These are phyloP conservation scores for Pimephales promelas DNA, from an alignment of 2,113 vertebrate genomes.

Conservation along the genomic window DNA sequence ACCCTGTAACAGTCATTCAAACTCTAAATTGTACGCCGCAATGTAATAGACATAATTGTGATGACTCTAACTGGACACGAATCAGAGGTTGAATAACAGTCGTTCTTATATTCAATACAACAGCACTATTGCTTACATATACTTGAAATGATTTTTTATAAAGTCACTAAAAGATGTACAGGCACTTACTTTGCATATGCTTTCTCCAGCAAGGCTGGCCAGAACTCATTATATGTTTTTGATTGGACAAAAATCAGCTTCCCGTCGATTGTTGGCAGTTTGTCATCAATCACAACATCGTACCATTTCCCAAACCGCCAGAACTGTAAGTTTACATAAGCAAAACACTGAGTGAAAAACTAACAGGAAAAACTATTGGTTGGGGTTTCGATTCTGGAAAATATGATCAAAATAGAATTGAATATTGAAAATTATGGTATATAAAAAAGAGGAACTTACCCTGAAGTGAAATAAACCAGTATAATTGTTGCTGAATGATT, in stretches of 20 bases:
- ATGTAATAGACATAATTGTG: background rate
- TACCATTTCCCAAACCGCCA: constrained; percentile 79
- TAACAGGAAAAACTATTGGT: background rate
- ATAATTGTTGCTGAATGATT: constrained; percentile 68
- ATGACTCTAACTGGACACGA: background rate
- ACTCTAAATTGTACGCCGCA: background rate
- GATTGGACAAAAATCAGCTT: constrained; percentile 70
- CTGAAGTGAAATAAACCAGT: constrained; percentile 77
- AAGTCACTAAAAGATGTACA: background rate
- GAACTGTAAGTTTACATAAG: constrained; percentile 64
- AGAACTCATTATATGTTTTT: constrained; percentile 70
- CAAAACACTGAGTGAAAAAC: background rate
- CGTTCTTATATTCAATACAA: background rate
- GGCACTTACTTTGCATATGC: constrained; percentile 77
- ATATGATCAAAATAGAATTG: background rate
- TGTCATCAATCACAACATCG: constrained; percentile 78
- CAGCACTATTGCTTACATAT: background rate
- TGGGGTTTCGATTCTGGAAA: background rate
- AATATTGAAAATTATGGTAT: background rate
- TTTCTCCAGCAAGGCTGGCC: constrained; percentile 78
- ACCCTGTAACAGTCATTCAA: constrained; percentile 70
- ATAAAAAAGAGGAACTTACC: constrained; percentile 61
- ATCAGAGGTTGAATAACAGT: background rate
- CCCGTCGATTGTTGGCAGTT: constrained; percentile 72
- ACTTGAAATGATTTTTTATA: background rate